A percentile compares a stretch with the other conserved stretches of the same genome.
phyloP scores from a whole-genome alignment of 2,113 vertebrate species.

The Rhea pennata region DNA sequence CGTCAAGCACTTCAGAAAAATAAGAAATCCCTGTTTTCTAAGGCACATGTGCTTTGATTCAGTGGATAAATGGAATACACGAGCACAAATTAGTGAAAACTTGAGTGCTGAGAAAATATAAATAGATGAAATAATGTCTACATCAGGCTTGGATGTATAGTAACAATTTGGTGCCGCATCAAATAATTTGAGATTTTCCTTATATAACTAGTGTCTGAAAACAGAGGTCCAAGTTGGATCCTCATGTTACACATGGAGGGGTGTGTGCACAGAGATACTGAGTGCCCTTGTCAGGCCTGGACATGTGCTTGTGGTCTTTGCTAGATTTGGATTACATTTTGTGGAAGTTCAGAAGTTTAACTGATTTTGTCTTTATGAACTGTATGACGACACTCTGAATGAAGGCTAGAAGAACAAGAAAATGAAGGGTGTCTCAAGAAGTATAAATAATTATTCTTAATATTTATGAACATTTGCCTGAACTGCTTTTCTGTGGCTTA shows the following conservation, averaged over 20 bases:
- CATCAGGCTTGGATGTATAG: neutral
- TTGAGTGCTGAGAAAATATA: neutral
- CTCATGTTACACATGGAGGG: neutral
- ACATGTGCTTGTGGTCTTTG: neutral
- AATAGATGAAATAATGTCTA: neutral
- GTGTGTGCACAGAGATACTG: neutral
- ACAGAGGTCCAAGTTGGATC: neutral
- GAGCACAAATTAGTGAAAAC: neutral
- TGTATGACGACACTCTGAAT: neutral
- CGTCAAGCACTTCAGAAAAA: conserved; percentile 53
- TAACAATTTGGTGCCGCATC: neutral
- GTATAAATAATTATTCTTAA: neutral
- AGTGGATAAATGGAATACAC: neutral
- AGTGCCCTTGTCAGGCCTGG: neutral
- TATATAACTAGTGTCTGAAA: neutral
- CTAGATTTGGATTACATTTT: neutral
- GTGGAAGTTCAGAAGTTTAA: neutral
- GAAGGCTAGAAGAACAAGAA: neutral
- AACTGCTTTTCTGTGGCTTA: neutral
- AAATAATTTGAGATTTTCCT: neutral
- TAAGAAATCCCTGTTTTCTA: conserved; percentile 38
- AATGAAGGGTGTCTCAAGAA: neutral
- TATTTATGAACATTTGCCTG: neutral
- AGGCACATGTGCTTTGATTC: conserved; percentile 18
- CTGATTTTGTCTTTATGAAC: neutral